Conservation (phyloP, 2,888 invertebrate species). For the Hoplodrina blanda region DNA sequence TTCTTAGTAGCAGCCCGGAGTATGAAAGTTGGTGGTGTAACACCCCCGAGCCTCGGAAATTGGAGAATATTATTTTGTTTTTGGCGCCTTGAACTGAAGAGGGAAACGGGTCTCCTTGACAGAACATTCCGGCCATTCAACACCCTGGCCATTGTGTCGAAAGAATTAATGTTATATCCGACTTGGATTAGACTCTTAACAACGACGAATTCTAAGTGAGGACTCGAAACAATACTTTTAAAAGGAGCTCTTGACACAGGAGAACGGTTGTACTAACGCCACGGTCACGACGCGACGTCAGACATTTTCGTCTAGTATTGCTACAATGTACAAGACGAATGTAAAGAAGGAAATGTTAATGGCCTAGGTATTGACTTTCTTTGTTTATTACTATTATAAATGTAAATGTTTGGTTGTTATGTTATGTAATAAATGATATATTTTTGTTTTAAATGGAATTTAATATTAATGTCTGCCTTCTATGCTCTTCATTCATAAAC, state of each 20-base stretch:
- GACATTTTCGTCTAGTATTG: slow-evolving; percentile 19
- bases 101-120: slow-evolving; percentile 13
- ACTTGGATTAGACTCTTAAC: slow-evolving; percentile 27
- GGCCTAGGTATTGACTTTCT: no score
- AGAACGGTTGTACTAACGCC: slow-evolving; percentile 13
- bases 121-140: slow-evolving; percentile 5
- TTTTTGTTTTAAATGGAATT: neutral
- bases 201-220: slow-evolving; percentile 28
- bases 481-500: slow-evolving; percentile 14
- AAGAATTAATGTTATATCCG: slow-evolving; percentile 41
- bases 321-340: no score
- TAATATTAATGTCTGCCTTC: neutral
- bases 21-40: no score
- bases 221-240: slow-evolving; percentile 48
- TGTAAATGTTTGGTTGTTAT: no score
- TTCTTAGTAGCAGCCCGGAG: no score
- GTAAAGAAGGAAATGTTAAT: no score
- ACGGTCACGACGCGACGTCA: slow-evolving; percentile 5
- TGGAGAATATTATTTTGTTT: no score
- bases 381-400: no score
- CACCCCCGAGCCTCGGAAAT: neutral
- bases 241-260: slow-evolving; percentile 33
- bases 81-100: slow-evolving; percentile 4
- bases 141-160: slow-evolving; percentile 24
- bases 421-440: no score